Base-by-base conservation (phyloP, 2,888 invertebrate genomes). In the Phrixothrix hirtus region DNA sequence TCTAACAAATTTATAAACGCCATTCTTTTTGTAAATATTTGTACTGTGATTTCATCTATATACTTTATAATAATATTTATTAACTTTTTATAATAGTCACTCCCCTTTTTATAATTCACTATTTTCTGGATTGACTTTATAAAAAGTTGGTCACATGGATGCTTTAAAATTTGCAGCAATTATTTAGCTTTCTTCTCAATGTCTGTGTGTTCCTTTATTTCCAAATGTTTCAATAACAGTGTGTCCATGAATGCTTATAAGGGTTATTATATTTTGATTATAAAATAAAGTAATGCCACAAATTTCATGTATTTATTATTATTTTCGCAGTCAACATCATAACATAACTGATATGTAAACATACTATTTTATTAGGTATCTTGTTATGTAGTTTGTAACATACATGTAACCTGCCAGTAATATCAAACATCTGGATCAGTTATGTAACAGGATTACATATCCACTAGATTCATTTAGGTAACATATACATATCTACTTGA, bases 201-300 rank as follows among this genome's bases (percentile, higher is more conserved):
- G 42, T 52, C 46, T 51, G 52, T 53, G 53, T 53, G 38, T 44
- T 44, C 12, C 31, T 44, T 49, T 49, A 2, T 26, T 47, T 43
- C 29, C 14, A 43, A 48, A 37, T 45, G 48, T 37, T 53, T 53
- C 48, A 47, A 46, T 52, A 54, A 54, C 49, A 49, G 48, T 54
- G 48, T 54, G 54, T 54, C 54, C 54, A 54, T 54, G 48, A 39
- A 49, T 49, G 54, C 54, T 54, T 54, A 54, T 54, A 48, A 54
- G 48, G 54, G 49, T 60, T 57, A 60, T 60, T 60, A 61, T 61
- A 61, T 61, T 61, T 61, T 61, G 58, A 61, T 57, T 59, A 61
- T 52, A 61, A 61, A 61, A 61, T 52, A 52, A 58, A 56, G 21
- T 41, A 31, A 41, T 41, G 41, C 41, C 16, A 41, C 25, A 37